Percentiles rank a stretch among this genome's conserved stretches.
phyloP scores from a whole-genome alignment of 2,888 invertebrate genomes.

The Chironomus tentans region DNA sequence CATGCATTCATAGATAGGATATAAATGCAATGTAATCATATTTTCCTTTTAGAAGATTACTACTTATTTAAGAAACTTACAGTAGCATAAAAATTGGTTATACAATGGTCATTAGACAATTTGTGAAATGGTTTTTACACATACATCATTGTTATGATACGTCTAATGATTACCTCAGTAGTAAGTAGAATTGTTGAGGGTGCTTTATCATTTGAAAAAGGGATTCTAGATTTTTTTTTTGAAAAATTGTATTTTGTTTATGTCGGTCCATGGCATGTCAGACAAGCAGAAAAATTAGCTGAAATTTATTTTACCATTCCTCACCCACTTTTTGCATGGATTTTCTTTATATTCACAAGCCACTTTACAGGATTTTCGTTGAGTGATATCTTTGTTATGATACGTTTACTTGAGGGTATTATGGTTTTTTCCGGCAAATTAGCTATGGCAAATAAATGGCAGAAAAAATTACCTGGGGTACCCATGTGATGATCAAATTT shows the following conservation, averaged over 20 bases:
- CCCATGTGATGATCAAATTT: constrained; percentile 1
- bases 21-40: no score
- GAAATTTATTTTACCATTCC: constrained; percentile 18
- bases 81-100: neutral
- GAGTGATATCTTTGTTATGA: constrained; percentile 15
- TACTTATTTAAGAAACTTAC: no score
- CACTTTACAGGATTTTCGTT: constrained; percentile 18
- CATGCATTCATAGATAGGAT: no score
- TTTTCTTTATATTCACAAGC: constrained; percentile 15
- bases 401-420: constrained; percentile 2
- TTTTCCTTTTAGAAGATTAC: no score
- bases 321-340: constrained; percentile 5
- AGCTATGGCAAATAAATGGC: constrained; percentile 15
- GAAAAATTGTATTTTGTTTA: constrained; percentile 22
- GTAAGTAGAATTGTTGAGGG: constrained; percentile 13
- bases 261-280: neutral
- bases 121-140: constrained; percentile 17
- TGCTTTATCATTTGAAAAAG: constrained; percentile 26
- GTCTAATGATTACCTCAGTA: constrained; percentile 5
- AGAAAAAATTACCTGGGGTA: neutral
- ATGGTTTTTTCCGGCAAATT: constrained; percentile 16
- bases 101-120: constrained; percentile 12
- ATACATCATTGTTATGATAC: constrained; percentile 3
- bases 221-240: constrained; percentile 12
- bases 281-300: constrained; percentile 23